Evolutionary conservation across 2,113 vertebrate genomes (phyloP), one percentile per base, ranked within the genome.

Genomic region (Toxostoma redivivum): DNA sequence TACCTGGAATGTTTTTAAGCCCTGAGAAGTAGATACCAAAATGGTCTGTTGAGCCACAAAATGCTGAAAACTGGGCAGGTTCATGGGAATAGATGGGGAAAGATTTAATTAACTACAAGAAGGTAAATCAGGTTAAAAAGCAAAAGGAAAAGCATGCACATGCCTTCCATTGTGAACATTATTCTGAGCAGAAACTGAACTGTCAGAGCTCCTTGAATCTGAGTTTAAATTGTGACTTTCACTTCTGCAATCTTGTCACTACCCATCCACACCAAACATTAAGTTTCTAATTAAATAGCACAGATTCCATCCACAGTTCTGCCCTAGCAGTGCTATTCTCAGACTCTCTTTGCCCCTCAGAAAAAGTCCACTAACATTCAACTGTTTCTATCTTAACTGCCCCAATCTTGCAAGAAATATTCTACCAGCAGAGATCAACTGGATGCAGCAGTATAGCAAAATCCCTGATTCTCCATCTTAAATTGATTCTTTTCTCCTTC

Each of bases 401-500:
- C 54, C 51, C 57, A 81, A 54, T 51, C 37, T 58, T 62, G 21
- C 47, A 83, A 79, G 53, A 89, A 93, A 81, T 62, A 77, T 12
- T 69, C 15, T 33, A 64, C 37, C 72, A 81, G 18, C 10, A 70
- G 60, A 94, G 65, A 91, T 72, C 57, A 89, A 24, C n/a, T 25
- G 30, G 23, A 65, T 65, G 30, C 54, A 80, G 19, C 66, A 77
- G 35, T 24, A 83, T 0, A 86, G 60, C 67, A 88, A 80, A 93
- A 83, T 51, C 86, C 51, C 88, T 8, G 19, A 76, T 44, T 82
- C 31, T 3, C 5, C 7, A 4, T 58, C 57, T 88, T 70, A 80
- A 88, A 93, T 80, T 47, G 51, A 93, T 92, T 94, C 21, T 78
- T 86, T 74, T 74, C 80, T 88, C 72, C 58, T 82, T 90, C 54